Base-by-base conservation (phyloP, 2,888 invertebrate species). In the Allolobophora icterica region DNA sequence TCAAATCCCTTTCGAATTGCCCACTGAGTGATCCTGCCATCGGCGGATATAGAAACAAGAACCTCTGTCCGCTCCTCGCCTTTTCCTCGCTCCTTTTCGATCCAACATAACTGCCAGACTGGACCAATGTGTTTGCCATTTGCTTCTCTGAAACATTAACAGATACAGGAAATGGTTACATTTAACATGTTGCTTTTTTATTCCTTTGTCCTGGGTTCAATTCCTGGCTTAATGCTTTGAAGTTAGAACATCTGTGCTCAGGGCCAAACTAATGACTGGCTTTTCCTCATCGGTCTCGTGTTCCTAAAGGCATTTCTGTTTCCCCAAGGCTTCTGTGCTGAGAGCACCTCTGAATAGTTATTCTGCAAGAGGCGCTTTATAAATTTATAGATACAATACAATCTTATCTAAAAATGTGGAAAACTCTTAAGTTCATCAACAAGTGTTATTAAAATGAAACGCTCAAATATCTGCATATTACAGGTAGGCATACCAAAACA, bases 1-100 rank as follows among this genome's bases (percentile, higher is more conserved):
- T 95, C 95, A 93, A 95, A 95, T 89, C 95, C 95, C 92, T 95
- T 95, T 89, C 95, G 93, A 71, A 95, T 95, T 42, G 94, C 94
- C 95, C 95, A 95, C 92, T 95, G 95, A 30, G 94, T 95, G 83
- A 95, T 94, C 33, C 95, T 92, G 8, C 95, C 95, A 93, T 95
- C 95, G n/a, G 95, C 94, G n/a, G 95, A 95, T 33, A 95, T 94
- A 6, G 95, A 95, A 30, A 95, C 94, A 1, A 95, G 93, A 30
- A 95, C 94, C 92, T 95, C 95, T 30, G 94, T 91, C 8, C 93
- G 93, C 90, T 95, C 94, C 89, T 94, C 94, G 5, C 94, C 95
- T 13, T 94, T 93, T 24, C 94, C 95, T 87, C 94, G 91, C 91
- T 95, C 95, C 92, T 94, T 95, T 92, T 95, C 95, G 21, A 95